Percentiles rank a stretch among this genome's conserved stretches.
Evolutionary conservation across 2,888 invertebrate species (phyloP).

Genomic region (Callyntrura guangdongensis): DNA sequence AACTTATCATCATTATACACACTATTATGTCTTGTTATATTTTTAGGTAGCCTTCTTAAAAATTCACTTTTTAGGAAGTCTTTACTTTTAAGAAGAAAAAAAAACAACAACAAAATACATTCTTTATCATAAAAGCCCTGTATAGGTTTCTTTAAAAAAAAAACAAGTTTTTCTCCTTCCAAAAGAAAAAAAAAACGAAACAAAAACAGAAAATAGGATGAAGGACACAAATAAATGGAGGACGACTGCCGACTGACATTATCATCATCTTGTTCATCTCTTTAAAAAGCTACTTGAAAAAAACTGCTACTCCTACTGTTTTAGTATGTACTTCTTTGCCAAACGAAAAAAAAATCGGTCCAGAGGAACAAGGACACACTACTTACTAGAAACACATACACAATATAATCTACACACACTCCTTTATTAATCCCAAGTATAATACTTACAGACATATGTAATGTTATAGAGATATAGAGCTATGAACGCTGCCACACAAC

Average conservation of each 20-base stretch:
- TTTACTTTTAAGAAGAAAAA: not conserved
- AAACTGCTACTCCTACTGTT: too few species aligned
- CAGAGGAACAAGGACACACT: slow-evolving; percentile 36
- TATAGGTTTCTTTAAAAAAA: too few species aligned
- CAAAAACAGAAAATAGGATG: not conserved
- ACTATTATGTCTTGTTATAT: too few species aligned
- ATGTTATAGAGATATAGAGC: too few species aligned
- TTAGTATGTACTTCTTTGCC: slow-evolving; percentile 33
- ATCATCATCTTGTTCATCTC: slow-evolving; percentile 26
- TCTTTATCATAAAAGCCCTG: too few species aligned
- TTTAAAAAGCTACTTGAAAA: too few species aligned
- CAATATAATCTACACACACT: too few species aligned
- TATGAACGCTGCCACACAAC: slow-evolving; percentile 39
- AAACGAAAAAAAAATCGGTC: slow-evolving; percentile 19
- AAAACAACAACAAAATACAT: slow-evolving; percentile 10
- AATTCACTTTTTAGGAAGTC: too few species aligned
- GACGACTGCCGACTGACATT: slow-evolving; percentile 44
- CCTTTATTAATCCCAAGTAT: not conserved
- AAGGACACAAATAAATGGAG: slow-evolving; percentile 33
- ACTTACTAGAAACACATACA: too few species aligned
- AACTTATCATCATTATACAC: not conserved
- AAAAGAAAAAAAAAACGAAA: not conserved
- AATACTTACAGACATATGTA: not conserved
- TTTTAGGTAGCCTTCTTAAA: too few species aligned
- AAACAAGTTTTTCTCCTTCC: not conserved